Evolutionary conservation across 2,113 vertebrate genomes (phyloP), one percentile per base, ranked within the genome.

Genomic region (Pedionomus torquatus): DNA sequence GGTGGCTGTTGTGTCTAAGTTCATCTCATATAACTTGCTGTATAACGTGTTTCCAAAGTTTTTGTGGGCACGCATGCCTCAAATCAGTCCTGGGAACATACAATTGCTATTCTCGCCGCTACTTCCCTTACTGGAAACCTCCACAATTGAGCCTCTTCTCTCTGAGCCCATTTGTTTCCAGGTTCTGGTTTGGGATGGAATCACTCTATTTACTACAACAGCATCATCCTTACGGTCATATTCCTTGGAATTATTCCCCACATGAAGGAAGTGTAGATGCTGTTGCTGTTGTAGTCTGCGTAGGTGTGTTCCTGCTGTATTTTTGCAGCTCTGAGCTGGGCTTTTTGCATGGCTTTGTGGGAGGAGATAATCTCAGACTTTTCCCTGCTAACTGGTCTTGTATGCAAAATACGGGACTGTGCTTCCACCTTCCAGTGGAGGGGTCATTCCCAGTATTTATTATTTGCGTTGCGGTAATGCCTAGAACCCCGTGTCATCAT

Each of bases 371-470:
- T 43, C 43, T 16, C 1, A 0, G 23, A 6, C 20, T 94, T 82
- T 41, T 72, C 60, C 39, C 17, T 1, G 3, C 23, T 43, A 28
- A 18, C 6, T 1, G 2, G 6, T 17, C 48, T 43, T 3, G 13
- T 8, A 1, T 1, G 25, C 4, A 21, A 54, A 71, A 21, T 10
- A 7, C 0, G 5, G 57, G 74, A 8, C 23, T 18, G 35, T 0
- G 0, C 33, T 25, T 26, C 49, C 4, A 7, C 46, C 25, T 44
- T 52, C 44, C 2, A 5, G 19, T 3, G 2, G 16, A 31, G 25
- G 10, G 3, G 10, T 66, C 87, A 66, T 89, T 83, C 43, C 66
- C 63, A 1, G 5, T 60, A 33, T 86, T 93, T 87, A 43, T 81
- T 66, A 65, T 77, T n/a, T 75, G 46, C 26, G 2, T 65, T 41